Evolutionary conservation across 2,797 vertebrate genomes (phyloP).

Genomic region (Tarsius wallacei): DNA sequence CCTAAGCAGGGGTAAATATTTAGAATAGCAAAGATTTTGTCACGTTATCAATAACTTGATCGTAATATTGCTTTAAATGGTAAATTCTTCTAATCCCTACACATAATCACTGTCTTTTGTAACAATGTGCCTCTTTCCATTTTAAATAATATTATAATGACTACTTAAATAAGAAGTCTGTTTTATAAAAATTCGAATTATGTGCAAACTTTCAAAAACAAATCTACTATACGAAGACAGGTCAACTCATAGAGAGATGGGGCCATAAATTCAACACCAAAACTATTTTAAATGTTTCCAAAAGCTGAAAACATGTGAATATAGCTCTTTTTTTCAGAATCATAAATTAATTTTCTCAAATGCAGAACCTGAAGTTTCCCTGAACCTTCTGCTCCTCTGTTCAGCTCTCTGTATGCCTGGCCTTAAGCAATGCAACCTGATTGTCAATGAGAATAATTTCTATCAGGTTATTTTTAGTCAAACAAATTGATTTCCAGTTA

Average conservation of each 20-base stretch:
- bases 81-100: not conserved
- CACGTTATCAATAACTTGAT: not conserved
- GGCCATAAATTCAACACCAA: not conserved
- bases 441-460: constrained; percentile 17
- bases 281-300: not conserved
- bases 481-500: constrained; percentile 36
- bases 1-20: not conserved
- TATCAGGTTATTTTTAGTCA: constrained; percentile 54
- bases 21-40: not conserved
- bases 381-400: constrained; percentile 1
- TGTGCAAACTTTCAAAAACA: not conserved
- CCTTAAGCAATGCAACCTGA: constrained; percentile 32
- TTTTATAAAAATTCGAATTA: constrained; percentile 12
- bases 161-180: not conserved
- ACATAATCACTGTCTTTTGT: not conserved
- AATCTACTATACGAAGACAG: not conserved
- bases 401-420: not conserved
- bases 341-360: constrained; percentile 19
- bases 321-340: not conserved
- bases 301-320: not conserved
- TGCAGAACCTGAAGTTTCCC: constrained; percentile 6
- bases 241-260: not conserved
- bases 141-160: constrained; percentile 28
- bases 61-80: not conserved
- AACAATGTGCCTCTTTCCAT: not conserved